Base-by-base conservation (phyloP, 1,140 invertebrate species). In the Micrasema longulum region DNA sequence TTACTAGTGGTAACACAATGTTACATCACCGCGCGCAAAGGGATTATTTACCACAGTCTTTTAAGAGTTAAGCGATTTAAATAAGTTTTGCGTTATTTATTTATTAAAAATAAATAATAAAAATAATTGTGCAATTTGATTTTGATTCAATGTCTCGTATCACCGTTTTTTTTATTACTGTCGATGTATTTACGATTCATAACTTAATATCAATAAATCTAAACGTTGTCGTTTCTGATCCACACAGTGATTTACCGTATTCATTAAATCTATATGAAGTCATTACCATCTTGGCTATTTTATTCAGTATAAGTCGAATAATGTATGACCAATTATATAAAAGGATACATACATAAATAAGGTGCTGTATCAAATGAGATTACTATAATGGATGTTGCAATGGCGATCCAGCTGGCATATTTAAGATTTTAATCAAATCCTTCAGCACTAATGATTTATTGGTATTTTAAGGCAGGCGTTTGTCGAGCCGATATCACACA, bases 401-500 rank as follows among this genome's bases (percentile, higher is more conserved):
- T 1, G 16, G 14, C 16, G 1, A 6, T 47, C 11, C 12, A 47
- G 41, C 26, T 45, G 14, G 11, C 11, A 11, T 45, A 45, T n/a
- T n/a, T 45, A 16, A n/a, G 11, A 45, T n/a, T 45, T 45, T 45
- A 45, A 45, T 45, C 41, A 16, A 45, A 45, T 45, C 41, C 41
- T n/a, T 45, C 11, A 45, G 12, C 41, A 45, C 41, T 3, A n/a
- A 5, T 16, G 41, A 45, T 12, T 45, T n/a, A 45, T 45, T 45
- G 41, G 41, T 45, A n/a, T 45, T 45, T 45, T 2, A 45, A 45
- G 41, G 41, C 12, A 45, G 11, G 4, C 12, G 41, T 45, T 5
- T 2, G 12, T 45, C 41, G 41, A 45, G 11, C 41, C 11, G 12
- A 3, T 45, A 2, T 45, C 26, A 31, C 26, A 31, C 26, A 31